Percentiles rank a stretch among this genome's conserved stretches.
These are phyloP conservation scores for Sicus ferrugineus DNA, from an alignment of 2,888 invertebrate genomes.

Conservation along the genomic window DNA sequence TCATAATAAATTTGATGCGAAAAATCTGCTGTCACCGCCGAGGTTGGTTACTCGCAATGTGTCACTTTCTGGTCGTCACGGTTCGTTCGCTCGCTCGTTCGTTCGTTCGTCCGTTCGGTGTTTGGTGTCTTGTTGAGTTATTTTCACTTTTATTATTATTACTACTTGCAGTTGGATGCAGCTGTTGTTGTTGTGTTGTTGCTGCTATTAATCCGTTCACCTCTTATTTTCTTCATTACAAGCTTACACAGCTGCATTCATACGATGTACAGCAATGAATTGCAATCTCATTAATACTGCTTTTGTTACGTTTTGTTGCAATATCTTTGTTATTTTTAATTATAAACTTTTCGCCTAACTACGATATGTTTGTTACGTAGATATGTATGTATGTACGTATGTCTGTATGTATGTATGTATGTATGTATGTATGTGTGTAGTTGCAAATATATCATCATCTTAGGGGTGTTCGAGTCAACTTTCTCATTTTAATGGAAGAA, in stretches of 20 bases:
- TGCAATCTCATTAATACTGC: background rate
- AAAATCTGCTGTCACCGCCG: too few relatives aligned
- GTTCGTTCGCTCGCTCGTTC: too few relatives aligned
- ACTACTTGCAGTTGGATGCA: background rate
- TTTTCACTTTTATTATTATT: constrained; percentile 4
- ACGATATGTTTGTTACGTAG: too few relatives aligned
- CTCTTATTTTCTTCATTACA: background rate
- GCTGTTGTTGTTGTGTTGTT: too few relatives aligned
- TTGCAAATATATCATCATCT: background rate
- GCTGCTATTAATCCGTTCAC: background rate
- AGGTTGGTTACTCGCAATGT: too few relatives aligned
- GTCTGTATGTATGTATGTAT: too few relatives aligned
- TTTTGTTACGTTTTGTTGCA: too few relatives aligned
- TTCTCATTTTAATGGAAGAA: constrained; percentile 3
- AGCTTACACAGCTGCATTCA: background rate
- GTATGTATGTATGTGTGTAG: background rate
- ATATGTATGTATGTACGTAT: background rate
- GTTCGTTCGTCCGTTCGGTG: background rate
- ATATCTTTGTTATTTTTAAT: background rate
- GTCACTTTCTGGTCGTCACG: too few relatives aligned
- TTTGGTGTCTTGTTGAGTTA: background rate
- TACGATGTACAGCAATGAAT: background rate
- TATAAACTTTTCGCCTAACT: background rate
- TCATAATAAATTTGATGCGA: too few relatives aligned
- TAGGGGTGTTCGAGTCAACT: background rate